Conservation (phyloP, 2,113 vertebrate species). For the Benitochromis conjunctus region DNA sequence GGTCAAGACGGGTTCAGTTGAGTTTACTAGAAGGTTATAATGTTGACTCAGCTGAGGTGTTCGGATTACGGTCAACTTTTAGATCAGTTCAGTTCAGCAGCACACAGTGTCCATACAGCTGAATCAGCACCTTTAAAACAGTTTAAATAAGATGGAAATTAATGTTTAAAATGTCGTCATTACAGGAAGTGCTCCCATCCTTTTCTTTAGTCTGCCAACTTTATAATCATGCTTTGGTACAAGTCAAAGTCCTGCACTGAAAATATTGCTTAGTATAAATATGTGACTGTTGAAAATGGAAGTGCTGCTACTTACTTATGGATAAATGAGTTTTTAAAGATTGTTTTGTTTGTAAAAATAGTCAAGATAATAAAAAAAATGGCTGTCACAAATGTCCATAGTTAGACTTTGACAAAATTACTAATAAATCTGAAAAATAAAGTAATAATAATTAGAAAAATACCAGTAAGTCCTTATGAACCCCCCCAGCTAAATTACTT, state of each 20-base stretch:
- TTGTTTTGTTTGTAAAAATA: neutral
- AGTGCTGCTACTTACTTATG: neutral
- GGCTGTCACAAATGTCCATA: fast-evolving
- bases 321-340: neutral
- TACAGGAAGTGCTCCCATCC: neutral
- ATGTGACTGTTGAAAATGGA: neutral
- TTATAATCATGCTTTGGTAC: neutral
- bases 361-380: neutral
- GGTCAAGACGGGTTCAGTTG: neutral
- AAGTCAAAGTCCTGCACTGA: neutral
- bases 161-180: neutral
- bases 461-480: neutral
- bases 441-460: neutral
- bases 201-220: neutral
- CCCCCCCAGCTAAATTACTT: neutral
- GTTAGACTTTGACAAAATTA: neutral
- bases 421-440: neutral
- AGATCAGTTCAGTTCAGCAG: neutral
- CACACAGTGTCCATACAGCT: neutral
- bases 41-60: neutral
- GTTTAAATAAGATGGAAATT: neutral
- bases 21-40: neutral
- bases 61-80: neutral
- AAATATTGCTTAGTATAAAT: neutral
- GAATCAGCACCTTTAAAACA: neutral